Conservation (phyloP, 2,113 vertebrate species). For the Callospermophilus lateralis region DNA sequence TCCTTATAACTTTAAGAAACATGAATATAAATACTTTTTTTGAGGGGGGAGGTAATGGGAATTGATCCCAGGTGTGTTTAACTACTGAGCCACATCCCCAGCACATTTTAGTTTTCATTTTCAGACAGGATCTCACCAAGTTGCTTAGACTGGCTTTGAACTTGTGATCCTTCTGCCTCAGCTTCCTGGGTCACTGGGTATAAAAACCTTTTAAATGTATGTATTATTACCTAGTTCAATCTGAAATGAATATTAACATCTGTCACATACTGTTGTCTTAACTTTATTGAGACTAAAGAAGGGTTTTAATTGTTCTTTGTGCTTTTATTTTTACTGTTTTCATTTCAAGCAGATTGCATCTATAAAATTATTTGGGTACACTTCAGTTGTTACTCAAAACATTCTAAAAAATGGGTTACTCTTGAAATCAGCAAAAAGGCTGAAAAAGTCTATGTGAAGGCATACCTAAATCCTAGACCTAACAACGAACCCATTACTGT, state of each 20-base stretch:
- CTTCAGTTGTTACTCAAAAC: conserved; percentile 24
- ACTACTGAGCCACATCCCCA: too few relatives aligned
- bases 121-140: too few relatives aligned
- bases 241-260: conserved; percentile 24
- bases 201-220: background rate
- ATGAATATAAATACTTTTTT: background rate
- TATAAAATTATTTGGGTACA: background rate
- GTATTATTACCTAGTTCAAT: background rate
- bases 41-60: too few relatives aligned
- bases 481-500: background rate
- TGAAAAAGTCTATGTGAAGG: background rate
- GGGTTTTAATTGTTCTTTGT: conserved; percentile 32
- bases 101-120: too few relatives aligned
- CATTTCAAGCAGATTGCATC: conserved; percentile 22
- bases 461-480: conserved; percentile 17
- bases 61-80: too few relatives aligned
- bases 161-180: too few relatives aligned
- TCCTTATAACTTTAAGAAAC: conserved; percentile 18
- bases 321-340: conserved; percentile 49
- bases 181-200: too few relatives aligned
- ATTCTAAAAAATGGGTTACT: background rate
- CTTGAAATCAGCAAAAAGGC: background rate
- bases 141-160: too few relatives aligned
- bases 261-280: background rate
- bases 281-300: conserved; percentile 26